Base-by-base conservation (phyloP, 2,797 vertebrate species). In the Anguilla pacifica region DNA sequence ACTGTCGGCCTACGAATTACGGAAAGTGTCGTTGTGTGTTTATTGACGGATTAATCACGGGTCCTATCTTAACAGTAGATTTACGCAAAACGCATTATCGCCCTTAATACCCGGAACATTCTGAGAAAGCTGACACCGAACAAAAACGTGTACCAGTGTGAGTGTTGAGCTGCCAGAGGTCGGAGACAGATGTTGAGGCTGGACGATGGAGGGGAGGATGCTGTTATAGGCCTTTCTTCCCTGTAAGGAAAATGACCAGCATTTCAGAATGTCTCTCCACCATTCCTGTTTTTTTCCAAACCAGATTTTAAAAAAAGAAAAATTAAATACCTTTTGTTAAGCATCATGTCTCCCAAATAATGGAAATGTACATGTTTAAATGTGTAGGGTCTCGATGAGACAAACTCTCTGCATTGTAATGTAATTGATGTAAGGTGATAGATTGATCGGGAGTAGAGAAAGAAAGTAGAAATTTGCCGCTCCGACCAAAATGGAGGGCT, bases 401-500 rank as follows among this genome's bases (percentile, higher is more conserved):
- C 9, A 13, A 53, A 83, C 49, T 28, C 10, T 13, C 15, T 55
- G 28, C 3, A 57, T 35, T 31, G 25, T 15, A 59, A 4, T 51
- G 49, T 51, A 51, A 2, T 49, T 6, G 11, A 82, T 82, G 46
- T 2, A 15, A 39, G 79, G 7, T 49, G 43, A 51, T 81, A 22
- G 1, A 81, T 81, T 81, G 15, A 46, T 7, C 2, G 25, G 46
- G 46, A 46, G 35, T 31, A 6, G 43, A 31, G 72, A 25, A 19
- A 28, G 35, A 82, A 25, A 49, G 22, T 11, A 11, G 51, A 83
- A 46, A 81, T n/a, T 28, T 57, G 3, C 25, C 11, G 7, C 13
- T 35, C 22, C 13, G 51, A 57, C 82, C 82, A 55, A 83, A 83
- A 83, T 55, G 82, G 49, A 57, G 82, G 49, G 4, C 51, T 83